These are phyloP conservation scores for Idaea aversata DNA, from an alignment of 2,888 invertebrate genomes.

Conservation along the genomic window DNA sequence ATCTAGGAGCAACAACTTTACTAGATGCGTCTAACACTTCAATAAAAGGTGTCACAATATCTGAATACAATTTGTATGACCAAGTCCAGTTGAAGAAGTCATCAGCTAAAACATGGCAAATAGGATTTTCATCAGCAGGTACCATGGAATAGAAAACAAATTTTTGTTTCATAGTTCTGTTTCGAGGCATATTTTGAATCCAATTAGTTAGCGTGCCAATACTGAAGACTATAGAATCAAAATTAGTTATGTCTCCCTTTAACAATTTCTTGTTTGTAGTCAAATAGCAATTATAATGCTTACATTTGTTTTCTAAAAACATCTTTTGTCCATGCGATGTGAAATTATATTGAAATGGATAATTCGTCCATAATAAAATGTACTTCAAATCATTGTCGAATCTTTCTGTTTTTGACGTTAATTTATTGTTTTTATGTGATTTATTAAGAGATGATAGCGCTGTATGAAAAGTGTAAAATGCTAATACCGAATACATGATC, in stretches of 20 bases:
- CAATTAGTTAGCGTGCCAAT: conserved; percentile 37
- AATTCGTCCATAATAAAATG: conserved; percentile 54
- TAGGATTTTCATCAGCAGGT: conserved; percentile 46
- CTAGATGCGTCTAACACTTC: conserved; percentile 51
- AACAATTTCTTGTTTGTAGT: conserved; percentile 49
- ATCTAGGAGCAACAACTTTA: conserved; percentile 48
- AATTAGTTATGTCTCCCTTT: conserved; percentile 44
- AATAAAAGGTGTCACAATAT: conserved; percentile 60
- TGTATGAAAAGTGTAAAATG: conserved; percentile 59
- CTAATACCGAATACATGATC: conserved; percentile 51
- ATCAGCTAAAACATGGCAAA: conserved; percentile 51
- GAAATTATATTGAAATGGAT: conserved; percentile 21
- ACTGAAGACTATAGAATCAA: conserved; percentile 61
- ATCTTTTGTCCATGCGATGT: conserved; percentile 42
- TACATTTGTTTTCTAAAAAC: conserved; percentile 50
- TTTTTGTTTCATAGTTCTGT: conserved; percentile 51
- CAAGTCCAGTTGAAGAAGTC: conserved; percentile 72
- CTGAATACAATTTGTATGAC: conserved; percentile 65
- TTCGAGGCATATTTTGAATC: conserved; percentile 38
- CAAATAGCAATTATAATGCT: conserved; percentile 54
- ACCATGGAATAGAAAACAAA: conserved; percentile 58
- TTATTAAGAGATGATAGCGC: conserved; percentile 39
- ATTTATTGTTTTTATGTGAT: conserved; percentile 26
- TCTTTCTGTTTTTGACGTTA: conserved; percentile 17
- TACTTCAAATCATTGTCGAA: conserved; percentile 44